Evolutionary conservation across 2,113 vertebrate genomes (phyloP), one percentile per base, ranked within the genome.

Genomic region (Turdus rufiventris): DNA sequence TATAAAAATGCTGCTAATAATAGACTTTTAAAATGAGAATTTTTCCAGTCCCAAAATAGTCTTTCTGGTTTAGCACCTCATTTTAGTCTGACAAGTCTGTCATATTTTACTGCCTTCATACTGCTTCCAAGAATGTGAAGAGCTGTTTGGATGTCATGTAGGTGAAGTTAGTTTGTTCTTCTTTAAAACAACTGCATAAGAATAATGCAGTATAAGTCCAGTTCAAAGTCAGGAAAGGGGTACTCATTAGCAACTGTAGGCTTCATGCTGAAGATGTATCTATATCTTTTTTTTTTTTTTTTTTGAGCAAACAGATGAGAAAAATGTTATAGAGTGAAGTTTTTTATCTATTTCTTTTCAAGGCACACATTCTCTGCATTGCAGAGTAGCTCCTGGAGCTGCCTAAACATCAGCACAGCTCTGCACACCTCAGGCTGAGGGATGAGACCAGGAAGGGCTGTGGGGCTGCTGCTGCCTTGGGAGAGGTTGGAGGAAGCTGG

Each of bases 1-100:
- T 88, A 77, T 82, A 90, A 96, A 96, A 95, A 88, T 88, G 75
- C 36, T 92, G 91, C 92, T 89, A 96, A 96, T 85, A 94, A 94
- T 92, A 96, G 88, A 72, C 76, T 57, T 72, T 73, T 84, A 63
- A 96, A 95, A 96, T 86, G 78, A 95, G 82, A 67, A 23, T 75
- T 93, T 96, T 97, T 96, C 94, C 95, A 96, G 56, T 95, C 94
- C 85, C 82, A 94, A 93, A 96, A 97, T 96, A 96, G 88, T 72
- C 72, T 81, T 95, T 93, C 91, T 93, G 83, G 95, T 88, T 96
- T 96, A 96, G 67, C 91, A 91, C 93, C 63, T 97, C 92, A 71
- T 94, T 96, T 93, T 57, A 93, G 88, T 95, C 91, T 96, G 95
- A 96, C 94, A 96, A 96, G 90, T 75, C 67, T 91, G 88, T 96